These are phyloP conservation scores for Tigriopus japonicus DNA, from an alignment of 1,140 invertebrate species.

Conservation along the genomic window DNA sequence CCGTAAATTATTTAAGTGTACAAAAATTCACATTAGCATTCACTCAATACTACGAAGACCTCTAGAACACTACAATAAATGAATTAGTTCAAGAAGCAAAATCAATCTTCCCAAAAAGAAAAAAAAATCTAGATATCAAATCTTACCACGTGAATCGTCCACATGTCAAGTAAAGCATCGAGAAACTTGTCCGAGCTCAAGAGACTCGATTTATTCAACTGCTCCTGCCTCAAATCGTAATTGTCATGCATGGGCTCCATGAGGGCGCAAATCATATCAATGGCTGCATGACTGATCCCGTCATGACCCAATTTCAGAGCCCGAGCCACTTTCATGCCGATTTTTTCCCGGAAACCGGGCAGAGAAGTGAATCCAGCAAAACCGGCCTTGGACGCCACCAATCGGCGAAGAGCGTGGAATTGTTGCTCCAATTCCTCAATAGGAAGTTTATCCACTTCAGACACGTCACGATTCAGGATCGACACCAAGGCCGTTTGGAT, in stretches of 20 bases:
- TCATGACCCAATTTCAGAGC: constrained; percentile 72
- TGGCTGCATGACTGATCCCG: constrained; percentile 79
- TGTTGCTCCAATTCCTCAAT: constrained; percentile 61
- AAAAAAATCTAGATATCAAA: too few species aligned
- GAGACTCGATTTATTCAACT: constrained; percentile 89
- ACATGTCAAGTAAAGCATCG: constrained; percentile 81
- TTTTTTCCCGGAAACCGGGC: constrained; percentile 71
- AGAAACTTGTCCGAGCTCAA: constrained; percentile 80
- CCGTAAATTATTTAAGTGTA: too few species aligned
- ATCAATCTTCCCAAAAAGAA: too few species aligned
- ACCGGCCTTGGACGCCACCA: constrained; percentile 92
- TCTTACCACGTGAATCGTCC: constrained; percentile 78
- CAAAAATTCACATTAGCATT: too few species aligned
- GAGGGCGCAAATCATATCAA: constrained; percentile 90
- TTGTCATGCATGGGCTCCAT: constrained; percentile 99
- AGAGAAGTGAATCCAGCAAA: constrained; percentile 86
- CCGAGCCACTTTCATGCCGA: constrained; percentile 73
- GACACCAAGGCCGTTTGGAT: constrained; percentile 59
- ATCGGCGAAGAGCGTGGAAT: constrained; percentile 75
- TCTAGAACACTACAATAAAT: too few species aligned
- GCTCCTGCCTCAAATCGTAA: constrained; percentile 81
- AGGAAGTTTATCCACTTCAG: constrained; percentile 28
- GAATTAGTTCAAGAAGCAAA: too few species aligned
- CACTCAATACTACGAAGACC: too few species aligned
- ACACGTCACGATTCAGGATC: constrained; percentile 40